These are phyloP conservation scores for Amphiura filiformis DNA, from an alignment of 35 echinoderm and acorn worm genomes.

Conservation along the genomic window DNA sequence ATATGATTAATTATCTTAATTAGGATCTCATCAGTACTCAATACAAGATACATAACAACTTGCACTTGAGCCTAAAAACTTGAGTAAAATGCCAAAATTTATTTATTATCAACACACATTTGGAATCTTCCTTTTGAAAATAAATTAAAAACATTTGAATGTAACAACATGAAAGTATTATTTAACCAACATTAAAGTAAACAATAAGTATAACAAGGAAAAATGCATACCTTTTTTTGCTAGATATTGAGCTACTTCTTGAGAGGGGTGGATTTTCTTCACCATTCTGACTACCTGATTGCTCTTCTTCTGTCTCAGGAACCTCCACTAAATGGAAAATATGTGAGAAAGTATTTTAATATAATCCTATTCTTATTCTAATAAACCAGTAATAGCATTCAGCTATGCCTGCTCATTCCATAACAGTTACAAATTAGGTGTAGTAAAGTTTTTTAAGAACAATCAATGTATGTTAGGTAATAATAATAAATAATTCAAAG, in stretches of 20 bases:
- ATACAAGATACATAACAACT: background rate
- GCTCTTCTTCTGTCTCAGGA: constrained; percentile 19
- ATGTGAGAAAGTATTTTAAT: background rate
- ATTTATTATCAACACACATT: no score
- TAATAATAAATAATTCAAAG: no score
- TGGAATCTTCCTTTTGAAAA: no score
- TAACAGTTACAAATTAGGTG: background rate
- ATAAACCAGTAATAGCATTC: background rate
- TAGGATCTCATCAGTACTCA: background rate
- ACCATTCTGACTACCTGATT: constrained; percentile 29
- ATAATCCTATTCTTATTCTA: background rate
- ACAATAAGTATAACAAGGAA: no score
- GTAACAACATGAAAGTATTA: no score
- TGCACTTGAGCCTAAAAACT: no score
- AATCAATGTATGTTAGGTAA: no score
- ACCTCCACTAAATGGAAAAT: constrained; percentile 24
- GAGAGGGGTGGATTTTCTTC: constrained; percentile 28
- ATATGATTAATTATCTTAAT: no score
- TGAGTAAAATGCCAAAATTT: no score
- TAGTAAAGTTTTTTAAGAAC: background rate
- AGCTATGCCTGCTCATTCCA: background rate
- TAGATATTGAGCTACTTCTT: constrained; percentile 64
- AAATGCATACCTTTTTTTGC: constrained; percentile 56
- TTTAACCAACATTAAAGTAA: no score
- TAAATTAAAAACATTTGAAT: no score